phyloP scores from a whole-genome alignment of 2,888 invertebrate genomes.

The Odontocerum albicorne region DNA sequence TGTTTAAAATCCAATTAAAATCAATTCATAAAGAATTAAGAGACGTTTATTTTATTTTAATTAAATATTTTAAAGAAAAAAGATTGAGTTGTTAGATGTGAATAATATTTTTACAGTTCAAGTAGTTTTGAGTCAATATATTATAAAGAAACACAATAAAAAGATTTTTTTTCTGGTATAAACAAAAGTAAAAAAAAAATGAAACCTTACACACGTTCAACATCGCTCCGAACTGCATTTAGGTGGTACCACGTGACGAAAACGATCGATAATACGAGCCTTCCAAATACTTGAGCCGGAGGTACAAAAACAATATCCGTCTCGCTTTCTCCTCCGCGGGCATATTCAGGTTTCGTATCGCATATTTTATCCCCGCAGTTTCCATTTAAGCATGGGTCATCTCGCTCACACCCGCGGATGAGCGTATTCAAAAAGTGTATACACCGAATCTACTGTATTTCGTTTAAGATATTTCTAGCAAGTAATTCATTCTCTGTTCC shows the following conservation, averaged over 20 bases:
- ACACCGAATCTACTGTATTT: too few species aligned
- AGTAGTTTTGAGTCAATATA: too few species aligned
- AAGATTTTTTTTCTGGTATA: background rate
- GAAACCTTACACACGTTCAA: slow-evolving; percentile 15
- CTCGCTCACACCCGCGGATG: slow-evolving; percentile 2
- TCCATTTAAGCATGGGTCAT: background rate
- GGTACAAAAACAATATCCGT: slow-evolving; percentile 10
- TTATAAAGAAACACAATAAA: too few species aligned
- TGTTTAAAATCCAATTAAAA: too few species aligned
- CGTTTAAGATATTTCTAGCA: too few species aligned
- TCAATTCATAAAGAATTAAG: too few species aligned
- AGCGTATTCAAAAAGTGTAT: background rate
- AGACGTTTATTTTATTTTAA: too few species aligned
- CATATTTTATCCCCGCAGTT: slow-evolving; percentile 1
- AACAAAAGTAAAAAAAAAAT: background rate
- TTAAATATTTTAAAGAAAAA: too few species aligned
- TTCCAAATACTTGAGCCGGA: slow-evolving; percentile 14
- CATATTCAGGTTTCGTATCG: slow-evolving; percentile 5
- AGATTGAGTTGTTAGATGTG: too few species aligned
- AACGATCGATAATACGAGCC: slow-evolving; percentile 33
- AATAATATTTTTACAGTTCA: too few species aligned
- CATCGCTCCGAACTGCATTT: slow-evolving; percentile 22
- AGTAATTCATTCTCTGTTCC: too few species aligned
- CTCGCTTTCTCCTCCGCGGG: slow-evolving; percentile 13
- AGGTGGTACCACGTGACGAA: slow-evolving; percentile 31